Base-by-base conservation (phyloP, 1,140 invertebrate genomes). In the Drosophila lini region DNA sequence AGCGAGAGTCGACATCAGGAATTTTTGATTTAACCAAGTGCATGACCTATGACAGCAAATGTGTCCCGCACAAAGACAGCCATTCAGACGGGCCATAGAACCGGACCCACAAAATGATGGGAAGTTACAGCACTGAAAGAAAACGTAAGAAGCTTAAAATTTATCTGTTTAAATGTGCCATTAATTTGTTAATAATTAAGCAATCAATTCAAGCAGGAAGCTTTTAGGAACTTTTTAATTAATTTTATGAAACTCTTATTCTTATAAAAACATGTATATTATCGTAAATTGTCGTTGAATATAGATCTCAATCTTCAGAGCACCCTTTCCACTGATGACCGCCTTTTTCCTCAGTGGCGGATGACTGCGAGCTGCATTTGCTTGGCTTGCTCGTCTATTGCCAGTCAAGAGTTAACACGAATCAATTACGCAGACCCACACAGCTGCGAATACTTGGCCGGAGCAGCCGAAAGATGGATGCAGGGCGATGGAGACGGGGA, bases 11-110 rank as follows among this genome's bases (percentile, higher is more conserved):
- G 82, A 80, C 80, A 86, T 85, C 71, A 77, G 67, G 83, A 74
- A 83, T 88, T 86, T 88, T 86, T 83, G 84, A 86, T 86, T 86
- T 89, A 89, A 88, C 84, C 83, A 88, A 89, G 83, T 88, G 83
- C 83, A 89, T 89, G 83, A 88, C 89, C 83, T 83, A 83, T 89
- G 83, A 80, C 84, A 89, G 84, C 80, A 88, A 88, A 88, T 89
- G 80, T 86, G 84, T 83, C 68, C 71, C 73, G 38, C 74, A 83
- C 83, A 88, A 86, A 88, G 71, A 63, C 71, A 80, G 61, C 59
- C 41, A 36, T 48, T 48, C 57, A 41, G 60, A 22, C 52, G 15
- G 53, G 9, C n/a, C 28, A 25, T 19, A 52, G n/a, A 52, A 5
- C 48, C 28, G 34, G 38, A 67, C 40, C 59, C 63, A 47, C 53